Evolutionary conservation across 2,797 vertebrate genomes (phyloP), one percentile per base, ranked within the genome.

Genomic region (Anableps anableps): DNA sequence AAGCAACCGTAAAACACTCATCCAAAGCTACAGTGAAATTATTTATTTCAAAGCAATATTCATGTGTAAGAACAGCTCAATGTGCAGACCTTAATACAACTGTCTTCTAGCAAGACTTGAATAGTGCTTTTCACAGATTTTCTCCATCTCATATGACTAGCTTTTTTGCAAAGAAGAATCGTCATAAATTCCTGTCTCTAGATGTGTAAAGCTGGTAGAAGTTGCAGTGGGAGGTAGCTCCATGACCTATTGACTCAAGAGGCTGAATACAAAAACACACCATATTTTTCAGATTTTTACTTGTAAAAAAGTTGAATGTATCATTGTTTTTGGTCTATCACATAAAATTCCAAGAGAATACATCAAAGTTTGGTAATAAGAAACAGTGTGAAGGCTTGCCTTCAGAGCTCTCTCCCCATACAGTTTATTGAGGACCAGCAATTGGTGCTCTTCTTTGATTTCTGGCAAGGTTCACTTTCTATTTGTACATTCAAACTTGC

Each of bases 381-480:
- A 45, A 60, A 31, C 10, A 29, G 36, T 38, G 41, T 14, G 38
- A 29, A 41, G 8, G 41, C 26, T 41, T 38, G 21, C 19, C 38
- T 68, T 26, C 38, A 68, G 64, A 41, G 19, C 21, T 41, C 41
- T 1, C 36, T 66, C 64, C 8, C 16, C 16, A 29, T 68, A 41
- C 36, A 68, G 21, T 41, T 58, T 11, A 29, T 14, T 60, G 58
- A 60, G 10, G 11, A 68, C 38, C 19, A 26, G 23, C 36, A 23
- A 66, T n/a, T 66, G 51, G 51, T 77, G 51, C 78, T 85, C 50
- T 62, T 85, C 47, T 72, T 68, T 4, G 13, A 23, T 16, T 82
- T 75, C 41, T 36, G 5, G 36, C 43, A 2, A 43, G 45, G 58
- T 47, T 38, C 6, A 17, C 1, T 53, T 55, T 55, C 53, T 31